Evolutionary conservation across 1,140 invertebrate genomes (phyloP), one percentile per base, ranked within the genome.

Genomic region (Eubasilissa regina): DNA sequence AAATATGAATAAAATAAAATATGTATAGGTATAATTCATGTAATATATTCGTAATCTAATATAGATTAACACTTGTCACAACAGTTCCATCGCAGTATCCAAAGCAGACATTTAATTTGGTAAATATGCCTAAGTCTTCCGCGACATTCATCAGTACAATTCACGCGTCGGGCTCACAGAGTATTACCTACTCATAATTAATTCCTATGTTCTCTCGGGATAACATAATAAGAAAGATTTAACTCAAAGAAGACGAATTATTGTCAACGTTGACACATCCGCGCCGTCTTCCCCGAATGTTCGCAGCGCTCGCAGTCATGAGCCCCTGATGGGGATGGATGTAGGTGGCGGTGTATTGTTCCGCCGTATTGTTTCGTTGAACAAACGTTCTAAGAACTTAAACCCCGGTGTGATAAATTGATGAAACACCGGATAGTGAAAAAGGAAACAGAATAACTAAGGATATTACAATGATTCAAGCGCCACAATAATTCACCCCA

Each of bases 311-410:
- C 15, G 19, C 43, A 75, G 73, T 60, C 73, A 25, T 62, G 56
- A 44, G 48, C 21, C 12, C 47, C 48, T 79, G 78, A 79, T 79
- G 78, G 78, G 75, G 72, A 60, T 12, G 64, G 44, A 35, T 58
- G 64, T 25, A 21, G 47, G 62, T 75, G 12, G 43, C 10, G 15
- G 9, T 47, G 45, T 17, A 70, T 70, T 70, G 66, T 70, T 70
- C 66, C 15, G 43, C 62, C 15, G 60, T 79, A 73, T 79, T 79
- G 78, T 79, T 15, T 75, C 75, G 78, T 79, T 79, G 25, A 79
- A 66, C 78, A 79, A 74, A 79, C 78, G 72, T 68, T 70, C 70
- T 68, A 47, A 79, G 58, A 45, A 66, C 70, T 75, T 79, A 79
- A 79, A 58, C 78, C 68, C 58, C 70, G 35, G 53, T 19, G 72